Evolutionary conservation across 1,140 invertebrate species (phyloP).

Genomic region (Mycetomoellerius zeteki): DNA sequence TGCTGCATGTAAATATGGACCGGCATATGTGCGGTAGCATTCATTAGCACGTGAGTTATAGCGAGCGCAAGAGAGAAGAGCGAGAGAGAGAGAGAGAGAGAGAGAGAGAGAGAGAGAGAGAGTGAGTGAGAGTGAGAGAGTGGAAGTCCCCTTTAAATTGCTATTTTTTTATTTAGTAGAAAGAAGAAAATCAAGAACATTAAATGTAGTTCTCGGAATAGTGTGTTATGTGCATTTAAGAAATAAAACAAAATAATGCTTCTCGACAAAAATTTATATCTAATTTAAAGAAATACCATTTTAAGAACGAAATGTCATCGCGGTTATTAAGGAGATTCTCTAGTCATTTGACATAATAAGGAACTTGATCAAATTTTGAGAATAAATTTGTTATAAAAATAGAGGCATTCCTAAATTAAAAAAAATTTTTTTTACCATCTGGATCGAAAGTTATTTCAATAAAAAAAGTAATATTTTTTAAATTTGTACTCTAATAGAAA

Average conservation of each 20-base stretch:
- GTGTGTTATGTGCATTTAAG: not conserved
- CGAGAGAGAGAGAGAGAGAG: not conserved
- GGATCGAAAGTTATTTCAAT: too few relatives aligned
- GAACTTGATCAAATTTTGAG: too few relatives aligned
- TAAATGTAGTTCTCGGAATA: conserved; percentile 8
- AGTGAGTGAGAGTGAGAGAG: not conserved
- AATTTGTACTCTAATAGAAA: too few relatives aligned
- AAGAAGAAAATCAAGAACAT: conserved; percentile 21
- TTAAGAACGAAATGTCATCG: not conserved
- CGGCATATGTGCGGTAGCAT: conserved; percentile 49
- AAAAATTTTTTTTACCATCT: too few relatives aligned
- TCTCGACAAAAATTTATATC: not conserved
- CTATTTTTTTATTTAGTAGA: conserved; percentile 34
- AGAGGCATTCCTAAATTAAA: too few relatives aligned
- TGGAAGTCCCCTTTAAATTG: conserved; percentile 41
- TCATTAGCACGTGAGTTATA: conserved; percentile 57
- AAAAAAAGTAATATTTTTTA: too few relatives aligned
- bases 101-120: too few relatives aligned
- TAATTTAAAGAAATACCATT: not conserved
- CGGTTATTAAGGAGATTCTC: too few relatives aligned
- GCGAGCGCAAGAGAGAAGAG: not conserved
- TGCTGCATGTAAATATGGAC: conserved; percentile 54
- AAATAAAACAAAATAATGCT: not conserved
- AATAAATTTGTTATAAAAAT: too few relatives aligned
- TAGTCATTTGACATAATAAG: too few relatives aligned